These are phyloP conservation scores for Nyctibius bracteatus DNA, from an alignment of 2,113 vertebrate genomes.

Conservation along the genomic window DNA sequence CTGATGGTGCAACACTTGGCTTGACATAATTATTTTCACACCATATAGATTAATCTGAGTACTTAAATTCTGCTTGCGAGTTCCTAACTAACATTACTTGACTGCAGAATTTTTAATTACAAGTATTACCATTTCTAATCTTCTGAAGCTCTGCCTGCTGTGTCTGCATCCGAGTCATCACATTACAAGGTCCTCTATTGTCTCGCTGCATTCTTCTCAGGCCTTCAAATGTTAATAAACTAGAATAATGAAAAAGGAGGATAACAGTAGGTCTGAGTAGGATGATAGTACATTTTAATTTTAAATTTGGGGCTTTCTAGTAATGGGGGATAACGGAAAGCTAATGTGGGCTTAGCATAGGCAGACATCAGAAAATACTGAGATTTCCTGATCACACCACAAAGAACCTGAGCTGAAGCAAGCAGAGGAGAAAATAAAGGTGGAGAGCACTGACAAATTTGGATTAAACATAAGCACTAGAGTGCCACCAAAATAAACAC, in stretches of 20 bases:
- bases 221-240: neutral
- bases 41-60: conserved; percentile 13
- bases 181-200: neutral
- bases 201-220: neutral
- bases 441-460: neutral
- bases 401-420: neutral
- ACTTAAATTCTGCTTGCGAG: neutral
- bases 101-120: neutral
- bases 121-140: neutral
- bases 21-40: conserved; percentile 13
- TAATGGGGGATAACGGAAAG: neutral
- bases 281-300: neutral
- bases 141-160: conserved; percentile 7
- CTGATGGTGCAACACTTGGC: neutral
- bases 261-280: neutral
- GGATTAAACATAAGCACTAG: neutral
- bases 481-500: neutral
- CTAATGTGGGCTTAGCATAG: neutral
- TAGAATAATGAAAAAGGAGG: neutral
- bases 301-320: neutral
- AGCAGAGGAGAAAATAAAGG: neutral
- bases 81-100: neutral
- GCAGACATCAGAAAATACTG: neutral
- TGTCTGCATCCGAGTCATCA: neutral
- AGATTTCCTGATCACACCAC: neutral